These are phyloP conservation scores for Onthophagus sagittarius DNA, from an alignment of 2,888 invertebrate genomes.

Conservation along the genomic window DNA sequence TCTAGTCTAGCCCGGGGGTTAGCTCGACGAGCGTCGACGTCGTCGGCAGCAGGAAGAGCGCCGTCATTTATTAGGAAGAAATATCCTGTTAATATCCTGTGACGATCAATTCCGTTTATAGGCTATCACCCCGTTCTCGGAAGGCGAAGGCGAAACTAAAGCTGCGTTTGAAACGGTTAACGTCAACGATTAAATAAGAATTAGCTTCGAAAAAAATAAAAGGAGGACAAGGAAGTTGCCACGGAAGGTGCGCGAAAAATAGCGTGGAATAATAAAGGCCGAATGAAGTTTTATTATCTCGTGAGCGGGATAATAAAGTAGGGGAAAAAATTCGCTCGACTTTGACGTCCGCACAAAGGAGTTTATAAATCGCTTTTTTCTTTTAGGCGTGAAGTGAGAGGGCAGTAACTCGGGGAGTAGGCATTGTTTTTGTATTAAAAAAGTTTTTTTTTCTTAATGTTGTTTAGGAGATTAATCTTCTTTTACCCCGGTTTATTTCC, in stretches of 20 bases:
- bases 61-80: conserved; percentile 34
- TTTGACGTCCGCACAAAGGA: not conserved
- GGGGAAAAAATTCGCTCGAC: not conserved
- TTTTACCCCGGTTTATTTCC: not conserved
- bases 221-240: not conserved
- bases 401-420: not conserved
- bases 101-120: conserved; percentile 20
- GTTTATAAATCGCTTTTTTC: not conserved
- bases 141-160: not conserved
- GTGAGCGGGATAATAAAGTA: not conserved
- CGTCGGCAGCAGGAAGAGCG: conserved; percentile 24
- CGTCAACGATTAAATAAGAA: not conserved
- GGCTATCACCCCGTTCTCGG: not conserved
- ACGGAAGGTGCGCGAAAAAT: not conserved
- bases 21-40: conserved; percentile 1
- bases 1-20: not conserved
- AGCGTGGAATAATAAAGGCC: not conserved
- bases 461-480: not conserved
- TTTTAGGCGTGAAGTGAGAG: not conserved
- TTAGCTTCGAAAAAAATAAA: conserved; percentile 13
- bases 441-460: not conserved
- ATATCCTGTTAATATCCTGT: conserved; percentile 36
- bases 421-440: not conserved
- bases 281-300: not conserved
- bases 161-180: not conserved